Base-by-base conservation (phyloP, 2,797 vertebrate species). In the Malurus leucopterus region DNA sequence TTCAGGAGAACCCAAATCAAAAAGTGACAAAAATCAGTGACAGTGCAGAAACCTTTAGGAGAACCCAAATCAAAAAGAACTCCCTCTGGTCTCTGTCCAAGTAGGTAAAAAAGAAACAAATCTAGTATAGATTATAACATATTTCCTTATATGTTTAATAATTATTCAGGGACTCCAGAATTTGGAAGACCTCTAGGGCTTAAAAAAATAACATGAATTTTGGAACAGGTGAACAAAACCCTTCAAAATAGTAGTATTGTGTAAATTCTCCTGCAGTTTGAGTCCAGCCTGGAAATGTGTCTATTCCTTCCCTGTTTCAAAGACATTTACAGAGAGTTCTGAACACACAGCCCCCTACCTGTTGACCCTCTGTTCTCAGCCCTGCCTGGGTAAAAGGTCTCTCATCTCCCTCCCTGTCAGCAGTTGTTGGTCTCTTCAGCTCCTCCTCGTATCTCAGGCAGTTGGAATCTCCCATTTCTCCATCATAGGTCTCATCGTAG, bases 321-420 rank as follows among this genome's bases (percentile, higher is more conserved):
- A 77, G 55, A 43, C 17, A 55, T 63, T 81, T 69, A 38, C 0
- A 43, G 43, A 46, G 30, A 71, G 27, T 46, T 64, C 43, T 58
- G 62, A 74, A 41, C 9, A 67, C 0, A 44, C 57, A 64, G 19
- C 24, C 19, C 79, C 96, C 65, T 91, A 98, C 97, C 95, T 29
- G 91, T 12, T 88, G 90, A 11, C 91, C 49, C n/a, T 91, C 88
- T 5, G 80, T 70, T 95, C 97, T 92, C 87, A 97, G 97, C 49
- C 98, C 98, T 0, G 98, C 98, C 96, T 98, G 98, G 8, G 98
- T 99, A 92, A 98, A 98, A 81, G 99, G 98, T 67, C 98, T 98
- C 88, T 99, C 99, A 22, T 98, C 98, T 53, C 97, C 98, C 38
- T 98, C 97, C 34, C 98, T 97, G 9, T 99, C 98, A 2, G 99